Conservation (phyloP, 2,888 invertebrate species). For the Subacronicta megacephala region DNA sequence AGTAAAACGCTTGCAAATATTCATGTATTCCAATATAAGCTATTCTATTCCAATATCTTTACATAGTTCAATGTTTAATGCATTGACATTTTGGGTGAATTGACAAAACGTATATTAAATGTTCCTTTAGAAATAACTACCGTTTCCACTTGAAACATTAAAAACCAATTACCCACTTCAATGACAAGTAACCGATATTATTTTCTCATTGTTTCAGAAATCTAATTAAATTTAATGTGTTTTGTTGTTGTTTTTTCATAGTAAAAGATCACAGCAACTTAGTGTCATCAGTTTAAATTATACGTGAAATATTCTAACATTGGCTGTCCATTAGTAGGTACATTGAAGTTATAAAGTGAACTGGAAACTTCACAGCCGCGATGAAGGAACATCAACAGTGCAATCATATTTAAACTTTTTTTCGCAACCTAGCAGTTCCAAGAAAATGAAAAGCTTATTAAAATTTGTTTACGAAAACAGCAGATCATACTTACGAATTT, state of each 20-base stretch:
- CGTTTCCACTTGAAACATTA: too few relatives aligned
- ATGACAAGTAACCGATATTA: too few relatives aligned
- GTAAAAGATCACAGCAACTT: constrained; percentile 17
- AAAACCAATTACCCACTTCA: too few relatives aligned
- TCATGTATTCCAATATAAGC: too few relatives aligned
- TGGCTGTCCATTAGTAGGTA: constrained; percentile 50
- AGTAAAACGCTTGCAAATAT: too few relatives aligned
- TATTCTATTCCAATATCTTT: too few relatives aligned
- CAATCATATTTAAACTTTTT: constrained; percentile 45
- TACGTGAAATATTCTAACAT: constrained; percentile 37
- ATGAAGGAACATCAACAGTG: constrained; percentile 39
- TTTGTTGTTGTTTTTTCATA: constrained; percentile 3
- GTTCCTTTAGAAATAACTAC: too few relatives aligned
- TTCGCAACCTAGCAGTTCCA: constrained; percentile 35
- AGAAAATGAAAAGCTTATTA: constrained; percentile 39
- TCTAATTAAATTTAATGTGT: too few relatives aligned
- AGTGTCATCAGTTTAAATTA: constrained; percentile 19
- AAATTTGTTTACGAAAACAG: constrained; percentile 44
- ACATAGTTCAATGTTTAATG: too few relatives aligned
- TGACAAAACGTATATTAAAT: too few relatives aligned
- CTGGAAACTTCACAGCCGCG: constrained; percentile 32
- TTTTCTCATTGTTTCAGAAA: too few relatives aligned
- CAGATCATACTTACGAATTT: constrained; percentile 19
- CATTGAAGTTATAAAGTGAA: constrained; percentile 43
- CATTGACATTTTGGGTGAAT: too few relatives aligned